phyloP scores from a whole-genome alignment of 2,797 vertebrate genomes.

The Clarias fuscus region DNA sequence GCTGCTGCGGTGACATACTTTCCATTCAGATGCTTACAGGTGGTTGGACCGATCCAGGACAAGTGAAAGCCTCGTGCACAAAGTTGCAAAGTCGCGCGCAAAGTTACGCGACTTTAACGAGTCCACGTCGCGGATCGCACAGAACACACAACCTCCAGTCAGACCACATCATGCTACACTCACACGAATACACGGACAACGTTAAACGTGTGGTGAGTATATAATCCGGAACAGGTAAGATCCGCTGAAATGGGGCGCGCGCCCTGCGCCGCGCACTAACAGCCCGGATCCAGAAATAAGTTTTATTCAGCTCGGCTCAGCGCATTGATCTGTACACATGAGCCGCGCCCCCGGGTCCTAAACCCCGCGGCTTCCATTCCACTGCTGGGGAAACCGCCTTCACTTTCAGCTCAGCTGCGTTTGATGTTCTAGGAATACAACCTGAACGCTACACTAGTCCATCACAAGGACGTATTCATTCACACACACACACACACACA shows the following conservation, averaged over 20 bases:
- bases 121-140: too few species aligned
- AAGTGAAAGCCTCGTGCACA: conserved; percentile 21
- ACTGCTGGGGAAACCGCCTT: too few species aligned
- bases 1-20: conserved; percentile 91
- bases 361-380: neutral
- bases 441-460: too few species aligned
- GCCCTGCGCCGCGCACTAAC: neutral
- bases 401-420: too few species aligned
- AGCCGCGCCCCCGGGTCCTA: conserved; percentile 44
- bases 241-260: neutral
- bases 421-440: too few species aligned
- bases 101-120: too few species aligned
- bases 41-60: conserved; percentile 47
- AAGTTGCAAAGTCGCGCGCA: neutral
- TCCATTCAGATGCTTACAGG: conserved; percentile 79
- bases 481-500: too few species aligned
- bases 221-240: neutral
- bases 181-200: too few species aligned
- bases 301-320: conserved; percentile 8
- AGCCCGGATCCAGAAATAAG: neutral
- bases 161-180: neutral
- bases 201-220: neutral
- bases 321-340: neutral
- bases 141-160: neutral
- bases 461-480: too few species aligned